Conservation (phyloP, 2,113 vertebrate genomes). For the Heloderma charlesbogerti region DNA sequence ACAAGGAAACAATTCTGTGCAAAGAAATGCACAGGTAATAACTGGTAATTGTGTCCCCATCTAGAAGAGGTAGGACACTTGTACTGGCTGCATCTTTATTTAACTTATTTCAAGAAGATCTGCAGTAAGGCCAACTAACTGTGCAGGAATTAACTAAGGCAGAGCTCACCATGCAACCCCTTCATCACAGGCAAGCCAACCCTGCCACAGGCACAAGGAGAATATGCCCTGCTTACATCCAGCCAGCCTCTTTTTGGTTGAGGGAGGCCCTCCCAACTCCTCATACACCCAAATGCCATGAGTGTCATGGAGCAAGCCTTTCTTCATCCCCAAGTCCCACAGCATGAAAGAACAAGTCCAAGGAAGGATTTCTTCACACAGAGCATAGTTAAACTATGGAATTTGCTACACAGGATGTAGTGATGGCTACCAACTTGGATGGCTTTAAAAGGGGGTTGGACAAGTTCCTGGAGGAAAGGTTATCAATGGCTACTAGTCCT, state of each 20-base stretch:
- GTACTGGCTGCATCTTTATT: neutral
- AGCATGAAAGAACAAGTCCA: no score
- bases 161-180: neutral
- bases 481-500: no score
- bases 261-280: neutral
- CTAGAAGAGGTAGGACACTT: neutral
- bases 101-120: neutral
- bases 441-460: no score
- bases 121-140: no score
- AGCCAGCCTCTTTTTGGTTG: neutral
- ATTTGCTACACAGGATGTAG: no score
- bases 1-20: conserved; percentile 1
- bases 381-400: no score
- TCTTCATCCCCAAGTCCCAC: no score
- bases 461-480: no score
- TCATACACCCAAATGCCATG: no score
- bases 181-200: neutral
- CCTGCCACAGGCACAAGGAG: neutral
- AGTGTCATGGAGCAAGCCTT: neutral
- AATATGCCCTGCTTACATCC: neutral
- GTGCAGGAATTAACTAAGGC: neutral
- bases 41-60: neutral
- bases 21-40: neutral
- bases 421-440: no score
- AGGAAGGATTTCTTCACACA: no score